These are phyloP conservation scores for Himantopus leucocephalus DNA, from an alignment of 2,113 vertebrate genomes.

Conservation along the genomic window DNA sequence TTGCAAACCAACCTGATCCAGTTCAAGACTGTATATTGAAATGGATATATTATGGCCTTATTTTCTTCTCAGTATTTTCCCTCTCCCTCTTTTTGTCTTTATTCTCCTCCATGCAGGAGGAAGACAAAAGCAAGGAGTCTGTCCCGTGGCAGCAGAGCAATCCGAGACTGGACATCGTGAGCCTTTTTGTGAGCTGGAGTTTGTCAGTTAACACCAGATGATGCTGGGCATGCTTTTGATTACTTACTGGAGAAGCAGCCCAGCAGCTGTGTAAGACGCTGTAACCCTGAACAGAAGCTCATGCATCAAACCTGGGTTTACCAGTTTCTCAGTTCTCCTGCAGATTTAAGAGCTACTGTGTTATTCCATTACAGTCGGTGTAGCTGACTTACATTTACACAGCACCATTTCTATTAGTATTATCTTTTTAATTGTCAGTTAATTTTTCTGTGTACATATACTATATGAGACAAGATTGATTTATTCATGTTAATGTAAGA, in stretches of 20 bases:
- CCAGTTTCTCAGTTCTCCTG: slow-evolving; percentile 39
- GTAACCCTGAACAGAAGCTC: not conserved
- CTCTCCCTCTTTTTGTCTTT: not conserved
- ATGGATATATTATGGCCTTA: not conserved
- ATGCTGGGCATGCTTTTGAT: not conserved
- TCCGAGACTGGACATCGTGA: not conserved
- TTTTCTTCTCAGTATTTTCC: not conserved
- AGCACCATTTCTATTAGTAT: slow-evolving; percentile 2
- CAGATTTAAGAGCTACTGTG: not conserved
- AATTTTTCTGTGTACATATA: slow-evolving; percentile 44
- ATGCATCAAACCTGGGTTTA: not conserved
- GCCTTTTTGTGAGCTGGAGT: not conserved
- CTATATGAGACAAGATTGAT: slow-evolving; percentile 25
- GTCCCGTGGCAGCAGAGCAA: not conserved
- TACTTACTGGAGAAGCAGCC: not conserved
- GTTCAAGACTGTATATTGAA: not conserved
- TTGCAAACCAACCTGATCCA: not conserved
- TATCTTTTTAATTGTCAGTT: slow-evolving; percentile 61
- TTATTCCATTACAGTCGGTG: slow-evolving; percentile 8
- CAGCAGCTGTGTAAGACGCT: not conserved
- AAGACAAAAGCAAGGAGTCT: not conserved
- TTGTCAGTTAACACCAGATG: not conserved
- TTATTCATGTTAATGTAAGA: slow-evolving; percentile 42
- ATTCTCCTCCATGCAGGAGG: not conserved
- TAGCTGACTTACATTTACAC: not conserved